These are phyloP conservation scores for Plectrocnemia conspersa DNA, from an alignment of 1,140 invertebrate species.

Conservation along the genomic window DNA sequence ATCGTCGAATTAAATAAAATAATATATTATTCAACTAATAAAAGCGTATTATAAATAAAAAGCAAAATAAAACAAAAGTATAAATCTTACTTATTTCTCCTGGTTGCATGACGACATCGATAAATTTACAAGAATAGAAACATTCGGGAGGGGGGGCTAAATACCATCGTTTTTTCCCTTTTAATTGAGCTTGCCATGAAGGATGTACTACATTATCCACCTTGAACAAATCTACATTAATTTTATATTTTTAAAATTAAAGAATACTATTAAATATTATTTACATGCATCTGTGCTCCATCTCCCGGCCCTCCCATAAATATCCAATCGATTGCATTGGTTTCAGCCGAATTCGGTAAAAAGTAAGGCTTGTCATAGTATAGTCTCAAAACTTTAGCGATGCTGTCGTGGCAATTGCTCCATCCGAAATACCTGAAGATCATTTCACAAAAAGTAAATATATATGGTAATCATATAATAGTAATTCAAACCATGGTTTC, in stretches of 20 bases:
- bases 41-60: not conserved
- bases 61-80: not conserved
- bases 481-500: slow-evolving; percentile 61
- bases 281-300: slow-evolving; percentile 91
- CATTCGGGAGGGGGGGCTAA: slow-evolving; percentile 88
- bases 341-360: slow-evolving; percentile 75
- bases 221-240: slow-evolving; percentile 47
- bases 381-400: slow-evolving; percentile 66
- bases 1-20: not conserved
- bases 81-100: slow-evolving; percentile 82
- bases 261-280: slow-evolving; percentile 38
- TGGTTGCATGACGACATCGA: slow-evolving; percentile 70
- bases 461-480: not conserved
- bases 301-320: slow-evolving; percentile 92
- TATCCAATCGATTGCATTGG: slow-evolving; percentile 87
- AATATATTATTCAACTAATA: slow-evolving; percentile 9
- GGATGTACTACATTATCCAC: slow-evolving; percentile 86
- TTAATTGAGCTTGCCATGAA: slow-evolving; percentile 92
- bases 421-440: slow-evolving; percentile 78
- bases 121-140: slow-evolving; percentile 63
- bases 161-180: slow-evolving; percentile 79
- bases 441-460: not conserved
- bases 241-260: not conserved
- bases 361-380: slow-evolving; percentile 87
- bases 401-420: slow-evolving; percentile 85